Conservation (phyloP, 2,888 invertebrate genomes). For the Lysandra coridon region DNA sequence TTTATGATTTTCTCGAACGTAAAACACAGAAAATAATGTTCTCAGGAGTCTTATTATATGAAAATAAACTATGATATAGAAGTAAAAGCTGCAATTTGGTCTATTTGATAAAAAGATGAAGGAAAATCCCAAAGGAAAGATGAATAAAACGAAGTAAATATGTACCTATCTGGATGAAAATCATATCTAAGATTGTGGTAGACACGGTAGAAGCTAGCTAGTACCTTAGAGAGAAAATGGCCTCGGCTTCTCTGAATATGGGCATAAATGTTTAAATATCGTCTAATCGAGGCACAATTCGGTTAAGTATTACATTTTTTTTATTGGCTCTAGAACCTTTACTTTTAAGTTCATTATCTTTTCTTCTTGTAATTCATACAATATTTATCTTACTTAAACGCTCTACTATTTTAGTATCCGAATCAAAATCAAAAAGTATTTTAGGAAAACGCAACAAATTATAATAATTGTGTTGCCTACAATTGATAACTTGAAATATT, state of each 20-base stretch:
- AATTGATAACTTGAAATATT: background rate
- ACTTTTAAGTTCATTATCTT: too few relatives aligned
- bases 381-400: background rate
- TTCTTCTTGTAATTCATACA: background rate
- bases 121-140: background rate
- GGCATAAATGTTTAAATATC: background rate
- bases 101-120: slow-evolving; percentile 8
- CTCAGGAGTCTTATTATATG: slow-evolving; percentile 8
- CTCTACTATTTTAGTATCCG: background rate
- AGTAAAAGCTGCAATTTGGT: slow-evolving; percentile 16
- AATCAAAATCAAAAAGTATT: background rate
- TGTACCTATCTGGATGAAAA: slow-evolving; percentile 4
- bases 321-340: too few relatives aligned
- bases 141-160: slow-evolving; percentile 20
- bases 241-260: background rate
- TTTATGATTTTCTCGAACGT: slow-evolving; percentile 50
- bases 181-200: background rate
- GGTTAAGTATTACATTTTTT: too few relatives aligned
- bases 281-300: background rate
- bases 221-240: background rate
- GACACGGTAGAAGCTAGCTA: background rate
- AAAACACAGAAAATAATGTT: slow-evolving; percentile 12
- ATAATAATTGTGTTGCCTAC: background rate
- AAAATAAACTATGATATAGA: slow-evolving; percentile 11
- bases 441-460: background rate